Evolutionary conservation across 64 coral and sea anemone genomes (phyloP).

Genomic region (Stichodactyla helianthus): DNA sequence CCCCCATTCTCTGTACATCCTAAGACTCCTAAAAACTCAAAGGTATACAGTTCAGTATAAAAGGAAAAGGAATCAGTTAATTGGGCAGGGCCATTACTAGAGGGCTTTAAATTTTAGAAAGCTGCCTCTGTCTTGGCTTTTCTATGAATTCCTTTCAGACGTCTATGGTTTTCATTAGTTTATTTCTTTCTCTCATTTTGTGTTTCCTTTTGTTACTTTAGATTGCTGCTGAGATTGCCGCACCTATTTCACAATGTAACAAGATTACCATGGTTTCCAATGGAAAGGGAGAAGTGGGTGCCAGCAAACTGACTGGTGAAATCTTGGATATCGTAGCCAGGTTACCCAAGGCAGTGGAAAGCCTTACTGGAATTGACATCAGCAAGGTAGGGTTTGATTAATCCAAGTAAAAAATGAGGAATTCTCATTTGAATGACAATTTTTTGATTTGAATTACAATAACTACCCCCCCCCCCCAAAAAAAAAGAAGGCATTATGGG

Average conservation of each 20-base stretch:
- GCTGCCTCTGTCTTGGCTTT: too few relatives aligned
- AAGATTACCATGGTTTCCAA: constrained; percentile 99
- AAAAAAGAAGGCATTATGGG: too few relatives aligned
- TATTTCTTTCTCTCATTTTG: not conserved
- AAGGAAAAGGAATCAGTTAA: too few relatives aligned
- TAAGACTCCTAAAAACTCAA: too few relatives aligned
- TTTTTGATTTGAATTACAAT: too few relatives aligned
- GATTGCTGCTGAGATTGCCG: constrained; percentile 98
- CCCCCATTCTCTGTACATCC: too few relatives aligned
- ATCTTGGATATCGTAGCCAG: constrained; percentile 89
- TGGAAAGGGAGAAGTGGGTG: constrained; percentile 88
- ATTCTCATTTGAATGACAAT: not conserved
- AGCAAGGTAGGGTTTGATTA: constrained; percentile 60
- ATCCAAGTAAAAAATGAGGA: not conserved
- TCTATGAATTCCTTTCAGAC: too few relatives aligned
- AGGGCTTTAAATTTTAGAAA: too few relatives aligned
- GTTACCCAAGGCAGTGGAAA: constrained; percentile 91
- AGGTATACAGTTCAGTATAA: too few relatives aligned
- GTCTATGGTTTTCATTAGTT: not conserved
- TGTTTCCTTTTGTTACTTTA: not conserved
- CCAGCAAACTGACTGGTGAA: constrained; percentile 86
- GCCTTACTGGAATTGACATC: constrained; percentile 93
- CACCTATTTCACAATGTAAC: constrained; percentile 73
- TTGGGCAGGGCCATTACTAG: too few relatives aligned
- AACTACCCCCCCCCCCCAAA: too few relatives aligned